Conservation (phyloP, 2,797 vertebrate genomes). For the Macrochelys suwanniensis region DNA sequence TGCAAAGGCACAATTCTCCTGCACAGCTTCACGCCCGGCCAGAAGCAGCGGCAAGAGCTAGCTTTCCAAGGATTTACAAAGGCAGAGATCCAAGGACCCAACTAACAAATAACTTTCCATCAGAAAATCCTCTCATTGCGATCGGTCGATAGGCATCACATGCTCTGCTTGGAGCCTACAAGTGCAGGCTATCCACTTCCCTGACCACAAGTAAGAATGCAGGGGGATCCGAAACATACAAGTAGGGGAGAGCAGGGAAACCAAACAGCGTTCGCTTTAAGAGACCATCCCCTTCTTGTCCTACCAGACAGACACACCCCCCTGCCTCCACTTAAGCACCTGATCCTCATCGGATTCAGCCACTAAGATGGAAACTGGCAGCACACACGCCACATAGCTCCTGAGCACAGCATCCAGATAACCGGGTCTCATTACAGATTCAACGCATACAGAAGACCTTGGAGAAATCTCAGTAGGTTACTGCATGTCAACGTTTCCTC, state of each 20-base stretch:
- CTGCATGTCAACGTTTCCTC: background rate
- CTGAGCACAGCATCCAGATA: background rate
- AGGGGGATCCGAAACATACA: background rate
- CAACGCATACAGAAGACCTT: fast-evolving
- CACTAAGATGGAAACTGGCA: conserved; percentile 11
- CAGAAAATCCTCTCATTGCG: background rate
- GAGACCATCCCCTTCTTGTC: background rate
- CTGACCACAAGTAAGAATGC: background rate
- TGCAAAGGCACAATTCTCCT: background rate
- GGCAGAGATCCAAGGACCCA: background rate
- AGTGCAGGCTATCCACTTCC: background rate
- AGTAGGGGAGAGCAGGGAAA: background rate
- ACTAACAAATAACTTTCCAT: background rate
- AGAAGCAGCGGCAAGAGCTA: background rate
- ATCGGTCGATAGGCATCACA: background rate
- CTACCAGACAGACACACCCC: background rate
- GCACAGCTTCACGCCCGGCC: background rate
- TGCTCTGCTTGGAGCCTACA: background rate
- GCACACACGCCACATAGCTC: background rate
- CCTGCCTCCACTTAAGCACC: background rate
- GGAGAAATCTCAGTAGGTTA: background rate
- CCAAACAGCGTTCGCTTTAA: background rate
- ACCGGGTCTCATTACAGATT: background rate
- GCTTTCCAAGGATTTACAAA: background rate
- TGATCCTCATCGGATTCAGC: conserved; percentile 22